Conservation (phyloP, 2,797 vertebrate species). For the Enteromius unitaeniatus region DNA sequence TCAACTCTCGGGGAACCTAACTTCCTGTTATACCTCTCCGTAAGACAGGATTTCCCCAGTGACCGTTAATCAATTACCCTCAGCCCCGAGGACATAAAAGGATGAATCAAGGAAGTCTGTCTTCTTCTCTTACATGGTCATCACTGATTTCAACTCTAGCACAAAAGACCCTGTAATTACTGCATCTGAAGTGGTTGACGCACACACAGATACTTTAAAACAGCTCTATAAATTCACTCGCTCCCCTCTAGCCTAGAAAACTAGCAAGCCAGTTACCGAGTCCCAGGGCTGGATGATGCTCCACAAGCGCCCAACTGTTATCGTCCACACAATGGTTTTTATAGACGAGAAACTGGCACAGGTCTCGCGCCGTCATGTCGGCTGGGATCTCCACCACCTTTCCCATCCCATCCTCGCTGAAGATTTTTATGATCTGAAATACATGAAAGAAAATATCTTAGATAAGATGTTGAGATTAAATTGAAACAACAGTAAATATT, state of each 20-base stretch:
- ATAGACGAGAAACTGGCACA: constrained; percentile 97
- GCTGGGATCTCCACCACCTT: constrained; percentile 95
- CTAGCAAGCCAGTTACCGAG: constrained; percentile 82
- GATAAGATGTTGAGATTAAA: not conserved
- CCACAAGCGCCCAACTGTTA: constrained; percentile 95
- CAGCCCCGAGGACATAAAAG: constrained; percentile 48
- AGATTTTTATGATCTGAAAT: constrained; percentile 92
- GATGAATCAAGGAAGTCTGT: constrained; percentile 39
- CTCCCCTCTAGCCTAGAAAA: constrained; percentile 24
- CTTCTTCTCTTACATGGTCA: constrained; percentile 17
- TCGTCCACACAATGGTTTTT: constrained; percentile 97
- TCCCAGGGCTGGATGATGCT: constrained; percentile 92
- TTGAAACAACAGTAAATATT: not conserved
- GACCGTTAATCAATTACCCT: constrained; percentile 57
- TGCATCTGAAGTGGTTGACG: constrained; percentile 25
- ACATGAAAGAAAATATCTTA: not conserved
- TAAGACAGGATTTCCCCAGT: constrained; percentile 60
- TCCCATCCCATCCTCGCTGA: constrained; percentile 94
- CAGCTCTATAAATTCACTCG: constrained; percentile 38
- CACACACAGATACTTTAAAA: constrained; percentile 38
- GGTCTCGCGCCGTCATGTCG: constrained; percentile 94
- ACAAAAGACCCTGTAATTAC: constrained; percentile 39
- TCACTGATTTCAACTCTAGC: constrained; percentile 32
- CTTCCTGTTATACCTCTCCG: constrained; percentile 31
- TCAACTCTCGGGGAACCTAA: constrained; percentile 14